These are phyloP conservation scores for Tetramorium simillimum DNA, from an alignment of 1,140 invertebrate species.

Conservation along the genomic window DNA sequence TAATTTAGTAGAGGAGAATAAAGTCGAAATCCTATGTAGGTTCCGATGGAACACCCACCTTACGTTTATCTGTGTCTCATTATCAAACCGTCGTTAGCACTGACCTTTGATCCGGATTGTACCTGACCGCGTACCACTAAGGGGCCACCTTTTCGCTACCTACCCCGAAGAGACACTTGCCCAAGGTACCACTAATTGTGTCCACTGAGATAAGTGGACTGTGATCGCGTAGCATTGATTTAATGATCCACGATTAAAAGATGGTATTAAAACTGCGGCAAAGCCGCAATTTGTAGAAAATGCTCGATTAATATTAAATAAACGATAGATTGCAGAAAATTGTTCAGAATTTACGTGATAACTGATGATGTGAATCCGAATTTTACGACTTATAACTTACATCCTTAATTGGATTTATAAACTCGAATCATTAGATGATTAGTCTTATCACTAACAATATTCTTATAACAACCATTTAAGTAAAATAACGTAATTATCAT, in stretches of 20 bases:
- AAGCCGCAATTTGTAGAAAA: background rate
- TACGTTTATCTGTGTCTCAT: slow-evolving; percentile 39
- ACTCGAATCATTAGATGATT: background rate
- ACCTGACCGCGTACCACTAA: background rate
- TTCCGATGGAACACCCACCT: slow-evolving; percentile 5
- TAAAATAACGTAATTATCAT: background rate
- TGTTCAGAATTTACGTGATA: background rate
- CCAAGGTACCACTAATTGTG: slow-evolving; percentile 20
- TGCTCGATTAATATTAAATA: background rate
- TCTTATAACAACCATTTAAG: background rate
- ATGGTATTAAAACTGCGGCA: background rate
- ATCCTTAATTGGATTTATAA: background rate
- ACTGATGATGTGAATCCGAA: background rate
- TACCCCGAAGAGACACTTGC: slow-evolving; percentile 3
- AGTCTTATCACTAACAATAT: background rate
- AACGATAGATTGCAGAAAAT: background rate
- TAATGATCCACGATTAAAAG: background rate
- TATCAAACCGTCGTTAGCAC: slow-evolving; percentile 43
- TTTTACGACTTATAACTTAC: background rate
- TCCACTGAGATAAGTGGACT: background rate
- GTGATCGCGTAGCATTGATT: background rate
- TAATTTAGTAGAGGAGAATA: background rate
- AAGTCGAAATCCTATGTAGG: background rate
- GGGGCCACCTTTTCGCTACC: slow-evolving; percentile 39
- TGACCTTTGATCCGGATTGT: slow-evolving; percentile 8